Evolutionary conservation across 2,797 vertebrate species (phyloP).

Genomic region (Zalophus californianus): DNA sequence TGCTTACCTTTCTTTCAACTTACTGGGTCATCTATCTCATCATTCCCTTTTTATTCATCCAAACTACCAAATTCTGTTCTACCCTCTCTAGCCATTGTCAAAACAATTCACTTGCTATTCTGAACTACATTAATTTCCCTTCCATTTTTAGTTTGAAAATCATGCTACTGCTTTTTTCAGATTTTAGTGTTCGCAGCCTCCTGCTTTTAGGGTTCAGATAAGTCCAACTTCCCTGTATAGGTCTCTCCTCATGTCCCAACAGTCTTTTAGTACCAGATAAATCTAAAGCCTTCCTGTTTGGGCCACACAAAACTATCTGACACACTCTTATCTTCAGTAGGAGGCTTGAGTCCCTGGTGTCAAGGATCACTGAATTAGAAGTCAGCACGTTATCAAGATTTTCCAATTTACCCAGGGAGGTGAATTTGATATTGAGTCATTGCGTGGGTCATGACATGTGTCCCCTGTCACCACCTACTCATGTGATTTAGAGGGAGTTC

Average conservation of each 20-base stretch:
- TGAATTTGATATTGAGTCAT: not conserved
- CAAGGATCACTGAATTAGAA: not conserved
- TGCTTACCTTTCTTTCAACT: not conserved
- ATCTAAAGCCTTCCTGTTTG: constrained; percentile 27
- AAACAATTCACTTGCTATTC: not conserved
- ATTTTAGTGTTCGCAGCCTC: not conserved
- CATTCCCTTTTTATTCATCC: not conserved
- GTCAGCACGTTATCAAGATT: not conserved
- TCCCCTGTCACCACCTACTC: not conserved
- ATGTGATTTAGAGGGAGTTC: constrained; percentile 14
- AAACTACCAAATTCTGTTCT: not conserved
- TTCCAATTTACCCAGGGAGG: constrained; percentile 28
- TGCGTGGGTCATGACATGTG: not conserved
- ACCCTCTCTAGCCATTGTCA: not conserved
- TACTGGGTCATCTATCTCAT: not conserved
- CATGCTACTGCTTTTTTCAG: not conserved
- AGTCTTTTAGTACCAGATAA: not conserved
- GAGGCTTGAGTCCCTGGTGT: not conserved
- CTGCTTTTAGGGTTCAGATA: constrained; percentile 24
- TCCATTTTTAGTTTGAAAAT: constrained; percentile 15
- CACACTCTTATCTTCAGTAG: not conserved
- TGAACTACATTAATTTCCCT: not conserved
- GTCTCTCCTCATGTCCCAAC: not conserved
- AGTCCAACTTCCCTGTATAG: not conserved
- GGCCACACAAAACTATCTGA: not conserved